These are phyloP conservation scores for Drosophila parabipectinata DNA, from an alignment of 1,140 invertebrate genomes.

Conservation along the genomic window DNA sequence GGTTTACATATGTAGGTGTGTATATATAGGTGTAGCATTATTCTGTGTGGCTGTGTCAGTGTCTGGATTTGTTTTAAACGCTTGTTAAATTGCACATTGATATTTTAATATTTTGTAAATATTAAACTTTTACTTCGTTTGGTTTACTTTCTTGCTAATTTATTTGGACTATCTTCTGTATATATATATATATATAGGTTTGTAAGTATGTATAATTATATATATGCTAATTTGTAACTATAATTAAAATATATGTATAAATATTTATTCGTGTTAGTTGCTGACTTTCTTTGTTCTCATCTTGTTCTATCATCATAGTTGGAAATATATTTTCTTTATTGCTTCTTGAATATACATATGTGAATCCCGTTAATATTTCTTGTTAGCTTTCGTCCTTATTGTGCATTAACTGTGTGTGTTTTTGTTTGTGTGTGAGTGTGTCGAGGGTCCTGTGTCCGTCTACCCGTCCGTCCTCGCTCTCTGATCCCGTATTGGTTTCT, in stretches of 20 bases:
- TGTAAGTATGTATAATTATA: constrained; percentile 63
- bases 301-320: constrained; percentile 47
- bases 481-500: constrained; percentile 34
- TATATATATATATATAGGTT: constrained; percentile 37
- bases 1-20: constrained; percentile 41
- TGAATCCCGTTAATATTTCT: constrained; percentile 53
- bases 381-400: constrained; percentile 36
- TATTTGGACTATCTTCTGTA: constrained; percentile 70
- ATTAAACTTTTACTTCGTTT: constrained; percentile 67
- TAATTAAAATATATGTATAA: constrained; percentile 76
- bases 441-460: constrained; percentile 3
- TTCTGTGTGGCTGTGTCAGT: constrained; percentile 36
- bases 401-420: constrained; percentile 18
- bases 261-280: constrained; percentile 65
- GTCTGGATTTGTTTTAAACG: constrained; percentile 66
- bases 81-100: constrained; percentile 79
- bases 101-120: constrained; percentile 82
- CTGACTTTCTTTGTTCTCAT: constrained; percentile 39
- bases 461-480: constrained; percentile 24
- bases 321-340: constrained; percentile 74
- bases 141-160: constrained; percentile 48
- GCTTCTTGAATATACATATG: constrained; percentile 74
- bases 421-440: constrained; percentile 26
- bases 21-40: constrained; percentile 45
- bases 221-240: constrained; percentile 69